phyloP scores from a whole-genome alignment of 2,797 vertebrate species.

The Macropus fuliginosus region DNA sequence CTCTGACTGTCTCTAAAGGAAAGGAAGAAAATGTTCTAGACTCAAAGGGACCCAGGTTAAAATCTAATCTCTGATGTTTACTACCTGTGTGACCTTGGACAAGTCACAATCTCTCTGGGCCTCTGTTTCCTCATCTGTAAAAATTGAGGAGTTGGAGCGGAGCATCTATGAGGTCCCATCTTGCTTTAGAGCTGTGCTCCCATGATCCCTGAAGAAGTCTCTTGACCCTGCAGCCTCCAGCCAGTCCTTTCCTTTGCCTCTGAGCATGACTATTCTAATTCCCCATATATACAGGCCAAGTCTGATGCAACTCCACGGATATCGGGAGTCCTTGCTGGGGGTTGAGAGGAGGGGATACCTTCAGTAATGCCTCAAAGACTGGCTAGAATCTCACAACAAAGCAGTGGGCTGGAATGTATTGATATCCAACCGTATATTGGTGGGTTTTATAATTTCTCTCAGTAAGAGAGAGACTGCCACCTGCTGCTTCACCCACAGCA shows the following conservation, averaged over 20 bases:
- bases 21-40: not conserved
- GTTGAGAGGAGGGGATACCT: not conserved
- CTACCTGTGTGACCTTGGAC: not conserved
- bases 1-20: not conserved
- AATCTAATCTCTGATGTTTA: not conserved
- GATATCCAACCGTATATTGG: not conserved
- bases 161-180: not conserved
- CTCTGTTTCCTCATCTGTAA: not conserved
- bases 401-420: not conserved
- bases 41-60: not conserved
- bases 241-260: not conserved
- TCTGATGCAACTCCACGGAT: not conserved
- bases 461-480: not conserved
- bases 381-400: not conserved
- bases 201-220: not conserved
- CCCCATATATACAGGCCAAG: not conserved
- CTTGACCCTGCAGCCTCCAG: not conserved
- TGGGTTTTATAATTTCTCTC: not conserved
- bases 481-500: rapidly evolving
- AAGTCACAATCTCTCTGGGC: not conserved
- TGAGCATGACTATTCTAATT: not conserved
- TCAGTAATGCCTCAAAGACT: not conserved
- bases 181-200: not conserved
- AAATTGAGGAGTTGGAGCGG: not conserved
- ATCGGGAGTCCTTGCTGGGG: not conserved